Evolutionary conservation across 2,888 invertebrate genomes (phyloP), one percentile per base, ranked within the genome.

Genomic region (Maniola hyperantus): DNA sequence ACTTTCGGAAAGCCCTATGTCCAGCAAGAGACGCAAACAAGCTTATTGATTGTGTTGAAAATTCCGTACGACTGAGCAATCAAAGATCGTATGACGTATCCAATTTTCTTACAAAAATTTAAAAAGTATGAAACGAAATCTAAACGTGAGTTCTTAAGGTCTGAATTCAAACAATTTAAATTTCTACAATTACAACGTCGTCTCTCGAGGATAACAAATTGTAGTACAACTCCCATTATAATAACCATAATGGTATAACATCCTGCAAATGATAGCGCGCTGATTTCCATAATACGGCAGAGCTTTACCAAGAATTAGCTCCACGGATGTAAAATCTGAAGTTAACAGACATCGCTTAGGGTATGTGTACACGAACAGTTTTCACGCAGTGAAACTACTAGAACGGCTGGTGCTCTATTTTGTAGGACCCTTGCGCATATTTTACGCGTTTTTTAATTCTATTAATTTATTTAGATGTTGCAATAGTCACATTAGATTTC

Each of bases 301-400:
- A 55, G 36, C 36, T 55, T 55, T 36, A 36, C 18, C 15, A 34
- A 54, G 55, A 34, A 55, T 36, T 55, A 55, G 15, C 15, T 36
- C 36, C 36, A 55, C 8, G 36, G 15, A 55, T 55, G 55, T 36
- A 20, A 26, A 61, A 50, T 61, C 48, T 39, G 18, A 61, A 51
- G 39, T 61, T 42, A 50, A 54, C 42, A 44, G 62, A 63, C 42
- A 55, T 64, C 46, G 54, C 57, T 58, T 54, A 67, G 55, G 61
- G 63, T 62, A 44, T 44, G 59, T 46, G 55, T 61, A 57, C 57
- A 50, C 63, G 65, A 36, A 36, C 15, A 15, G 55, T 36, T 55
- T 15, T 15, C 6, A 48, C 48, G 48, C 18, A 18, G 8, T 8
- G 7, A 48, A 48, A 18, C 13, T 42, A 4, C 42, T 42, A 13